Base-by-base conservation (phyloP, 1,140 invertebrate genomes). In the Archegozetes longisetosus region DNA sequence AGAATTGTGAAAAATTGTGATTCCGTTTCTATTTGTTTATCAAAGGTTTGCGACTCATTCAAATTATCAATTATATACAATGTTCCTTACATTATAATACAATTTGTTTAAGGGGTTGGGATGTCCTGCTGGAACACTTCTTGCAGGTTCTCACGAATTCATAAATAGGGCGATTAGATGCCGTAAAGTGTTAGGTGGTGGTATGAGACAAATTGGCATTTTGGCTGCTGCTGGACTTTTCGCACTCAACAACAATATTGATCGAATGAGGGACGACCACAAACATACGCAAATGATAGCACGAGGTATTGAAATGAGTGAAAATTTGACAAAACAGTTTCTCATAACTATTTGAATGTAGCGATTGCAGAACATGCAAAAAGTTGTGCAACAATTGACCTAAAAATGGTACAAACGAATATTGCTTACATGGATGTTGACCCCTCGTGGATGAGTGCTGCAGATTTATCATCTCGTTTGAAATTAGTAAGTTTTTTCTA, bases 131-230 rank as follows among this genome's bases (percentile, higher is more conserved):
- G 93, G 92, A 0, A 90, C 89, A 0, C 68, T 92, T 1, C 71
- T 98, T 1, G 83, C 82, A 20, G 93, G 92, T 13, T 79, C 75
- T 4, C 79, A 78, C 60, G 74, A 75, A 2, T 95, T 96, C 68
- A 84, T 95, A 46, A 48, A 26, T 28, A 14, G 85, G 64, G 86
- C 86, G 1, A 76, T 78, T 12, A 78, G 88, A 61, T 65, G 81
- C 3, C 76, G 90, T 13, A 95, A 95, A 73, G 84, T 82, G 49
- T 68, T 97, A 14, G 93, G 93, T 13, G 92, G 92, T 23, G 90
- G 84, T 0, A 88, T 93, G 88, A 74, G 91, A 59, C 91, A 96
- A 74, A 80, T 76, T 22, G 93, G 93, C 4, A 75, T 94, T 26
- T 68, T 96, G 6, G 92, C 91, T 1, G 89, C 88, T 0, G 84